Conservation (phyloP, 2,888 invertebrate genomes). For the Stenotaenia linearis region DNA sequence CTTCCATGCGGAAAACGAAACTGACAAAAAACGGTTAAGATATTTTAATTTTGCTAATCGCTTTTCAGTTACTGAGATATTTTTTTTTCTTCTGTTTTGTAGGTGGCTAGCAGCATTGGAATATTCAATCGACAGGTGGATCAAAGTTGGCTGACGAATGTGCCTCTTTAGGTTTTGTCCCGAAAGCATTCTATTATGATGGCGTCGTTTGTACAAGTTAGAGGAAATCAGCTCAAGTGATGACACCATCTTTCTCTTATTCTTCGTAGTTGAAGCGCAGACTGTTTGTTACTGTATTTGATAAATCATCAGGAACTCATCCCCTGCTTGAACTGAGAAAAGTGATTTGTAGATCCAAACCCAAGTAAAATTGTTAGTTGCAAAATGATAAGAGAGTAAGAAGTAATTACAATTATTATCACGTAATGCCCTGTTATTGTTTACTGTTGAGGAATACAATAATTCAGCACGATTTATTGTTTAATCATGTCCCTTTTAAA, state of each 20-base stretch:
- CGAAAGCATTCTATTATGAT: slow-evolving; percentile 1
- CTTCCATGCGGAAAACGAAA: slow-evolving; percentile 88
- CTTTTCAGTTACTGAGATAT: neutral
- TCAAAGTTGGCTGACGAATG: slow-evolving; percentile 44
- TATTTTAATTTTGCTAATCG: neutral
- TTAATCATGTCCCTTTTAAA: neutral
- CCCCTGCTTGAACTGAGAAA: slow-evolving; percentile 24
- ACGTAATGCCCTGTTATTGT: neutral
- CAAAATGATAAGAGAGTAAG: slow-evolving; percentile 7
- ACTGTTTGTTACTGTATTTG: slow-evolving; percentile 14
- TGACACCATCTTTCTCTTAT: slow-evolving; percentile 13
- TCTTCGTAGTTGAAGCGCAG: slow-evolving; percentile 20
- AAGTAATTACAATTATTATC: neutral
- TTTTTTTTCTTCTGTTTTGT: slow-evolving; percentile 44
- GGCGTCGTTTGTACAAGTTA: neutral
- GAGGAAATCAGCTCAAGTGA: slow-evolving; percentile 17
- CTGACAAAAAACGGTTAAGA: slow-evolving; percentile 81
- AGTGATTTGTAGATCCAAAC: slow-evolving; percentile 11
- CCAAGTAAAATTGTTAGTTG: slow-evolving; percentile 24
- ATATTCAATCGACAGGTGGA: slow-evolving; percentile 87
- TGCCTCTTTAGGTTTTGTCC: slow-evolving; percentile 27
- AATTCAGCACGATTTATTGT: neutral
- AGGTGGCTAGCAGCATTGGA: slow-evolving; percentile 92
- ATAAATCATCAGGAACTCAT: slow-evolving; percentile 21
- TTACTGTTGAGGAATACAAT: neutral